Evolutionary conservation across 2,888 invertebrate species (phyloP).

Genomic region (Lissocephala sabroskyi): DNA sequence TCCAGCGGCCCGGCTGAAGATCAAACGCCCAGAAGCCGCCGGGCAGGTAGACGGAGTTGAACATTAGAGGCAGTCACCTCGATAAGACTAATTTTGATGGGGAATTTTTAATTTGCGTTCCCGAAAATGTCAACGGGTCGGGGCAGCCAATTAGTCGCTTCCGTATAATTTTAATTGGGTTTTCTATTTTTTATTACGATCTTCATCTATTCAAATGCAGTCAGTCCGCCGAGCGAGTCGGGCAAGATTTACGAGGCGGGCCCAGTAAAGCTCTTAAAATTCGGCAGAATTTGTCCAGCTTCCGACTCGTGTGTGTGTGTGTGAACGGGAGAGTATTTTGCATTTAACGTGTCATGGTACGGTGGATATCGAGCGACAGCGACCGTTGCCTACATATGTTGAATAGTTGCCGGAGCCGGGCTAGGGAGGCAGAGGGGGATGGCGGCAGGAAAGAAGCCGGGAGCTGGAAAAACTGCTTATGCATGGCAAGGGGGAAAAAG

Average conservation of each 20-base stretch:
- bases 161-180: conserved; percentile 62
- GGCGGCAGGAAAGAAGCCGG: not conserved
- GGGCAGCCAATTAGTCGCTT: conserved; percentile 53
- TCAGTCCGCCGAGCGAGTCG: conserved; percentile 21
- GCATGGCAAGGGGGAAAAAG: conserved; percentile 48
- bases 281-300: too few species aligned
- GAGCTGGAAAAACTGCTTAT: conserved; percentile 61
- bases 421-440: conserved; percentile 12
- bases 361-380: conserved; percentile 49
- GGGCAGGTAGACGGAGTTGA: too few species aligned
- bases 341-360: conserved; percentile 63
- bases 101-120: not conserved
- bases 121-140: conserved; percentile 10
- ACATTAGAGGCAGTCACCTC: too few species aligned
- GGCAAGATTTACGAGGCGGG: conserved; percentile 41
- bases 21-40: conserved; percentile 46
- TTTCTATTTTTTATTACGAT: conserved; percentile 13
- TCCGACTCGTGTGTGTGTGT: too few species aligned
- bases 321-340: conserved; percentile 42
- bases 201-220: conserved; percentile 7
- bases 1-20: conserved; percentile 18
- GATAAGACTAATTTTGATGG: not conserved
- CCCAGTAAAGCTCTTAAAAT: conserved; percentile 2
- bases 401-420: conserved; percentile 45
- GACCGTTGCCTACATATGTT: conserved; percentile 39